Evolutionary conservation across 2,797 vertebrate genomes (phyloP), one percentile per base, ranked within the genome.

Genomic region (Sebastes matsubarae): DNA sequence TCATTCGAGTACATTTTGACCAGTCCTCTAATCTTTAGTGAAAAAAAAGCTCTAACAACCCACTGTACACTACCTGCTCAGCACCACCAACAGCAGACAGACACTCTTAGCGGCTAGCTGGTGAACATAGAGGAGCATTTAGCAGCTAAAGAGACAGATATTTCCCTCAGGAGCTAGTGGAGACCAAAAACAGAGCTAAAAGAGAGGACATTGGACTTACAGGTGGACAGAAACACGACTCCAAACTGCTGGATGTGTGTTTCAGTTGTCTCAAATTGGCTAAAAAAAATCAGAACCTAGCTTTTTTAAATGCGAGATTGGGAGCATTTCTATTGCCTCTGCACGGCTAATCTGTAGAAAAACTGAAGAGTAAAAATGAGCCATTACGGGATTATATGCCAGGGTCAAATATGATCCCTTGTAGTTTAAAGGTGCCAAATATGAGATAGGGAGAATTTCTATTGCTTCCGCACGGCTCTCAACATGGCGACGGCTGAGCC

Each of bases 71-170:
- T 34, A 25, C 2, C 16, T 70, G 32, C 32, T 20, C 32, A 38
- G 32, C 68, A 38, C 6, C 10, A 38, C 42, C 42, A 58, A 3
- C 32, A 20, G 4, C 22, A 25, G 13, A n/a, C 22, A 25, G 13
- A 27, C 68, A 69, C 4, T 0, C 0, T 12, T 18, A 57, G 29
- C 1, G 0, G 22, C 29, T 10, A 11, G 16, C 54, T 58, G 54
- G n/a, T 55, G 66, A 32, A 24, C 14, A 66, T 6, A 18, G 64
- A 6, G 36, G 24, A 46, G 16, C 16, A 18, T 27, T 18, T 18
- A 36, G n/a, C 0, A 36, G 6, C 6, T 8, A 46, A 46, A 30
- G 10, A 61, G 32, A 13, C 14, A 5, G 8, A 68, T 29, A 50
- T 12, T 50, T 50, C 16, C 25, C 8, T 46, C 36, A 27, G 24